Evolutionary conservation across 2,888 invertebrate genomes (phyloP), one percentile per base, ranked within the genome.

Genomic region (Troides aeacus): DNA sequence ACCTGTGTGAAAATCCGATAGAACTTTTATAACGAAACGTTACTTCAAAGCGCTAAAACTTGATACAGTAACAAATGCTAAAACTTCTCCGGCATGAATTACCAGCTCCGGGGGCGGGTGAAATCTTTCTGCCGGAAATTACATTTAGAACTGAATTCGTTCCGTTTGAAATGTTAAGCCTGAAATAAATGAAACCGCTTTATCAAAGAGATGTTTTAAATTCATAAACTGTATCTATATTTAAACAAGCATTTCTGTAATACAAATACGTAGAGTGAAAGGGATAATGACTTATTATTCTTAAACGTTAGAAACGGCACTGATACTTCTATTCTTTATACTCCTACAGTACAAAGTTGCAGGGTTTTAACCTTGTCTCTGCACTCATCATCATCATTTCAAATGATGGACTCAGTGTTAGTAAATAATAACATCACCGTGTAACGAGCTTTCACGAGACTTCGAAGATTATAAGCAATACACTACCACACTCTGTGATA

Each of bases 61-160:
- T 63, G 63, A 53, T 63, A 63, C 50, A 62, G 62, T 68, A 46
- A 59, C 50, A 63, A 68, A 63, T 68, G 63, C 8, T 50, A 57
- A 63, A 68, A 68, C 42, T 63, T 68, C 58, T 23, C 61, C n/a
- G 62, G 59, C 63, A 42, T 30, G 50, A 50, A 68, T 59, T 68
- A 70, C 66, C 65, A 66, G 66, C 36, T 62, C 57, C 46, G 57
- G 21, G 23, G 58, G 53, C 62, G 30, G 59, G 66, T 57, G 50
- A 63, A 66, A 50, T 62, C 62, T 50, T 58, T 62, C 61, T 46
- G 42, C 36, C 36, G 66, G 58, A 66, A 65, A 69, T 56, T 57
- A 36, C 58, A 58, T 57, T 30, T 50, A 39, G 46, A 62, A 59
- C 50, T 57, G 46, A 65, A 58, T 59, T 68, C 56, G 30, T 59